A percentile compares a stretch with the other conserved stretches of the same genome.
phyloP scores from a whole-genome alignment of 2,113 vertebrate genomes.

The Hippoglossus stenolepis region DNA sequence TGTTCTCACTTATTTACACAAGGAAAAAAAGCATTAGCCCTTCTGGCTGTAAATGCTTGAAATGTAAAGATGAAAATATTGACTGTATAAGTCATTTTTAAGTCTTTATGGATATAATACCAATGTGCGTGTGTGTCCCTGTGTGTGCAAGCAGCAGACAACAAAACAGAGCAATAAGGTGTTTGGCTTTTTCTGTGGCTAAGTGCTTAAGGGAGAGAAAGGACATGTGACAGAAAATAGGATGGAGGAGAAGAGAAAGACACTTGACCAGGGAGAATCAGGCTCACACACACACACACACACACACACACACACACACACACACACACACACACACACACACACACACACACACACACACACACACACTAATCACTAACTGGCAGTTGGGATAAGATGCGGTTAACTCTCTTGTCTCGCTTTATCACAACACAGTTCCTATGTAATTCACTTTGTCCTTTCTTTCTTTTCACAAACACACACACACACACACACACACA shows the following conservation, averaged over 20 bases:
- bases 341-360: neutral
- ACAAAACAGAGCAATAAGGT: constrained; percentile 16
- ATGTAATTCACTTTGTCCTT: constrained; percentile 16
- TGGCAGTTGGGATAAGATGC: constrained; percentile 44
- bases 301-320: constrained; percentile 1
- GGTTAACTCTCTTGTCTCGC: neutral
- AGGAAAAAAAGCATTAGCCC: constrained; percentile 49
- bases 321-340: neutral
- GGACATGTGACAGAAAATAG: constrained; percentile 18
- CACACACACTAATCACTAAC: constrained; percentile 8
- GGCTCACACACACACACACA: neutral
- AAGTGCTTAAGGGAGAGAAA: constrained; percentile 15
- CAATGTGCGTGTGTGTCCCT: constrained; percentile 4
- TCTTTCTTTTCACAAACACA: neutral
- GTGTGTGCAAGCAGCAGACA: constrained; percentile 29
- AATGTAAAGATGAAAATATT: constrained; percentile 42
- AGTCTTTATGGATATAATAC: constrained; percentile 19
- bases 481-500: constrained; percentile 34
- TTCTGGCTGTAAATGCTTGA: constrained; percentile 51
- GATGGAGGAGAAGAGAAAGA: constrained; percentile 42
- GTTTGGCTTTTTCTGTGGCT: constrained; percentile 49
- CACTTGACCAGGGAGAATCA: constrained; percentile 37
- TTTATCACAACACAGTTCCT: constrained; percentile 38
- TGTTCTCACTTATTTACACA: constrained; percentile 70
- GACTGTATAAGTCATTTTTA: constrained; percentile 15